A percentile compares a stretch with the other conserved stretches of the same genome.
These are phyloP conservation scores for Hoplostethus atlanticus DNA, from an alignment of 2,797 vertebrate genomes.

Conservation along the genomic window DNA sequence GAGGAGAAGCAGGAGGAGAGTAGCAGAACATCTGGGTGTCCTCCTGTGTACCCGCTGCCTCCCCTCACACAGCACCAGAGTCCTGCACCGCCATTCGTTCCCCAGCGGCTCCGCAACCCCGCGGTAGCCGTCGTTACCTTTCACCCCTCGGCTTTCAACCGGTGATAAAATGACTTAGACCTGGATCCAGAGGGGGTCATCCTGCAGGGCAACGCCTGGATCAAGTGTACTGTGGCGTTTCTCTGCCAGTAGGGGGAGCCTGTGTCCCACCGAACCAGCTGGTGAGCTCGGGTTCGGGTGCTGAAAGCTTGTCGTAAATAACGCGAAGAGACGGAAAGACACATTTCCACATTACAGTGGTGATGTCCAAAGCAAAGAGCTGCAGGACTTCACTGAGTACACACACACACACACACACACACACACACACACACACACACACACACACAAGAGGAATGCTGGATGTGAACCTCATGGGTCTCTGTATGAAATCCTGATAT, in stretches of 20 bases:
- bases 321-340: constrained; percentile 43
- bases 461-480: constrained; percentile 22
- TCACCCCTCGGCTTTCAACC: constrained; percentile 16
- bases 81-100: constrained; percentile 12
- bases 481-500: not conserved
- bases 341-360: constrained; percentile 55
- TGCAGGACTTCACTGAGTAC: constrained; percentile 12
- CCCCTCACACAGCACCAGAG: constrained; percentile 24
- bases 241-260: constrained; percentile 70
- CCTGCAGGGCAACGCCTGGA: not conserved
- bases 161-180: constrained; percentile 13
- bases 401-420: constrained; percentile 35
- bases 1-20: constrained; percentile 16
- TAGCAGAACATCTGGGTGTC: constrained; percentile 60
- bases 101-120: constrained; percentile 10
- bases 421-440: constrained; percentile 30
- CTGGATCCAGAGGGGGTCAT: not conserved
- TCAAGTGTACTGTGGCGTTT: constrained; percentile 1
- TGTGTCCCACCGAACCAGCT: constrained; percentile 22
- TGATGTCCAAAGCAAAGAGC: constrained; percentile 39
- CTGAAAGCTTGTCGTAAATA: constrained; percentile 50
- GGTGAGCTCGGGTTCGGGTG: constrained; percentile 4
- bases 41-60: constrained; percentile 37
- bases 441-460: constrained; percentile 18
- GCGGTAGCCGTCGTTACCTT: not conserved